Evolutionary conservation across 2,797 vertebrate species (phyloP).

Genomic region (Pseudocheirus occidentalis): DNA sequence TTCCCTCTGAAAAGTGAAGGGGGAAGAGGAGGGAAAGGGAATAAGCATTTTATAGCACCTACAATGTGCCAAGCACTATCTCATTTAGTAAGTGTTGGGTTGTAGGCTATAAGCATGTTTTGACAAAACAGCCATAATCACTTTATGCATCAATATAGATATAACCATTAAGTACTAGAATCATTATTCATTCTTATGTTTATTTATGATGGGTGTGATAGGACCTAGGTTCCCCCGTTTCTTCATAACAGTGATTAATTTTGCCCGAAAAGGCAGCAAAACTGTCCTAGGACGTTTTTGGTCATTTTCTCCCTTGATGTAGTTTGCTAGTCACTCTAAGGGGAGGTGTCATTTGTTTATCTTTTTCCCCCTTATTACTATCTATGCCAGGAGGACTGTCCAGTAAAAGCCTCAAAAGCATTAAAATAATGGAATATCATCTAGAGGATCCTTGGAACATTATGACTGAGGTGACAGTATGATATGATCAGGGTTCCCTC

Average conservation of each 20-base stretch:
- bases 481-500: neutral
- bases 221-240: neutral
- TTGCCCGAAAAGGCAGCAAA: neutral
- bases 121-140: neutral
- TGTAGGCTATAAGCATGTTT: neutral
- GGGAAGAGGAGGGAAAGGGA: neutral
- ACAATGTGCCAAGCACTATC: neutral
- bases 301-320: neutral
- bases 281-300: neutral
- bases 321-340: neutral
- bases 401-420: neutral
- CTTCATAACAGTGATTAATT: neutral
- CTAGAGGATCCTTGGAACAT: neutral
- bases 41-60: neutral
- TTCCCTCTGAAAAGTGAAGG: neutral
- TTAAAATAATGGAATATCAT: neutral
- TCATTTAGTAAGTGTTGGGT: neutral
- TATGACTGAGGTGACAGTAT: neutral
- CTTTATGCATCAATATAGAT: neutral
- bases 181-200: neutral
- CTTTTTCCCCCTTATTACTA: neutral
- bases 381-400: neutral
- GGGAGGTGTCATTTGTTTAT: neutral
- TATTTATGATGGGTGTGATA: neutral
- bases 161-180: neutral